These are phyloP conservation scores for Eulacestoma nigropectus DNA, from an alignment of 2,113 vertebrate species.

Conservation along the genomic window DNA sequence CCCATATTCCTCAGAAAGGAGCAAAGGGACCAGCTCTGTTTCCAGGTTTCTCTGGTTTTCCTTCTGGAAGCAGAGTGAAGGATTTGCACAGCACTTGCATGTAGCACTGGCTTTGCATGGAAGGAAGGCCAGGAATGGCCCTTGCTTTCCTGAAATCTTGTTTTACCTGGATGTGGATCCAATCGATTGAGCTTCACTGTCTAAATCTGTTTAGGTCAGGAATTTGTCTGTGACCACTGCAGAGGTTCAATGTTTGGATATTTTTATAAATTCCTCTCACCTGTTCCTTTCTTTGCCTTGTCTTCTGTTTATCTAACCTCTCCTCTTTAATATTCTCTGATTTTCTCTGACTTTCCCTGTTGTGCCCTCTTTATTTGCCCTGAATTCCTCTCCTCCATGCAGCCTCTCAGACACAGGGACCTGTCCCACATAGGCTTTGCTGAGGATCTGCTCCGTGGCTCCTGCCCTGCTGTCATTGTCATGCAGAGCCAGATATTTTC, in stretches of 20 bases:
- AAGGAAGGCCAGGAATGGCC: not conserved
- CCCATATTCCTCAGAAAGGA: not conserved
- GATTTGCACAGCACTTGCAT: not conserved
- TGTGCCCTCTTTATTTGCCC: not conserved
- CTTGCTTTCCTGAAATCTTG: not conserved
- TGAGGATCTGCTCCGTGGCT: not conserved
- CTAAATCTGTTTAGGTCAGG: not conserved
- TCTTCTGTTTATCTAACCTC: not conserved
- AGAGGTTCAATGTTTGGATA: not conserved
- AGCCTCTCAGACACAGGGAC: not conserved
- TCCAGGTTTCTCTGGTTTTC: not conserved
- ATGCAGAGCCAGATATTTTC: not conserved
- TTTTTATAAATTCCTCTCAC: not conserved
- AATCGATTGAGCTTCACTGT: not conserved
- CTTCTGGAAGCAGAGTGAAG: not conserved
- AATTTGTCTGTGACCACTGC: not conserved
- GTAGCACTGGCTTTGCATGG: not conserved
- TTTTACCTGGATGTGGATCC: not conserved
- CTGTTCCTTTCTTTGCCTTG: not conserved
- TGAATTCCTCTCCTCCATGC: not conserved
- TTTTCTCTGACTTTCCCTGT: not conserved
- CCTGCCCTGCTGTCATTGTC: not conserved
- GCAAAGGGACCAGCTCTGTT: not conserved
- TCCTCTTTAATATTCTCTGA: not conserved
- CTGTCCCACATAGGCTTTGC: not conserved